Evolutionary conservation across 2,797 vertebrate species (phyloP), one percentile per base, ranked within the genome.

Genomic region (Trachops cirrhosus): DNA sequence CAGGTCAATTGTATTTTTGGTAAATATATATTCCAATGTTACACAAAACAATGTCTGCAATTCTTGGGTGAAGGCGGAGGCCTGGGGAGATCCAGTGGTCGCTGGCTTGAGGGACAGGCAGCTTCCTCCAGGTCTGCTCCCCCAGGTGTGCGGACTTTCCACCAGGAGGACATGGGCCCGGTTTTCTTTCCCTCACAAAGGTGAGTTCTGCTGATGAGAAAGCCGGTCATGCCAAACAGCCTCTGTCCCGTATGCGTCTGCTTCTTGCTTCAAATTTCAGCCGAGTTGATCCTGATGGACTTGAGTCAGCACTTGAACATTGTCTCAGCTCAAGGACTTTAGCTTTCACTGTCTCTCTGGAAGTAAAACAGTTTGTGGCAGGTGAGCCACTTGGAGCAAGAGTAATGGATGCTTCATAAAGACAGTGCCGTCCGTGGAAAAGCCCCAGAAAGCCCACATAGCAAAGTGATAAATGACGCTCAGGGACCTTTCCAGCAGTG

Each of bases 41-140:
- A 75, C 2, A 89, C 67, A 50, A 22, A 41, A 0, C 18, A 46
- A 14, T 32, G 18, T 21, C 48, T 50, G 44, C 14, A 3, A 46
- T 29, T 41, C 19, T 41, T 54, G 4, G 24, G 24, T 50, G 3
- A 14, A 89, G 15, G 10, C 18, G 3, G 22, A 5, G 18, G 24
- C 18, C 2, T 22, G 44, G n/a, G 16, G 21, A 62, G 11, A 6
- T 0, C 6, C n/a, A 52, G 7, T 9, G 1, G 2, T 2, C 41
- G 9, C 8, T 70, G 9, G 7, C 22, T 39, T 5, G 9, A 71
- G 37, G 21, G 48, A 78, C 39, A 22, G 21, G 0, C 4, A 57
- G 2, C 16, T 39, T 48, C 15, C 29, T 68, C n/a, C 37, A 10
- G 9, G 19, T 44, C 48, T 57, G 2, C 9, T 54, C 71, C 26